These are phyloP conservation scores for Proteles cristata DNA, from an alignment of 2,113 vertebrate species.

Conservation along the genomic window DNA sequence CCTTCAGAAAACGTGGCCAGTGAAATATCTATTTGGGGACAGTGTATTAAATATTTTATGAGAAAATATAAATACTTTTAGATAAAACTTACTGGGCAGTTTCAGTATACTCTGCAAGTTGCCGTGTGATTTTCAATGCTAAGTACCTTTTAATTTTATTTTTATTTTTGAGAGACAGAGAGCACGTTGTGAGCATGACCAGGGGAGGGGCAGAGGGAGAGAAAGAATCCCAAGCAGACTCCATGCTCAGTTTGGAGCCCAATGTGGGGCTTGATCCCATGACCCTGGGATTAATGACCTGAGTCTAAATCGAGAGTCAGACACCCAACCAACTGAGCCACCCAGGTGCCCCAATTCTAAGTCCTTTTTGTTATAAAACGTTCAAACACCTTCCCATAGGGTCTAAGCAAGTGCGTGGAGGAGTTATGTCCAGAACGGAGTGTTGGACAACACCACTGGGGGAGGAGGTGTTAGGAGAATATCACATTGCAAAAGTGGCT, in stretches of 20 bases:
- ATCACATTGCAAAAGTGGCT: background rate
- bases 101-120: background rate
- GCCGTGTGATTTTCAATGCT: background rate
- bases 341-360: background rate
- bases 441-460: rapidly evolving
- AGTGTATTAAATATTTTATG: background rate
- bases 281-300: no score
- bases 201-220: no score
- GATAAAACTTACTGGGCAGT: background rate
- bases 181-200: no score
- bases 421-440: rapidly evolving
- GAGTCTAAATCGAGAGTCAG: no score
- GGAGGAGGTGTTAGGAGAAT: rapidly evolving
- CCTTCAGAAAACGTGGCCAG: background rate
- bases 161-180: no score
- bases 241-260: no score
- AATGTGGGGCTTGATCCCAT: no score
- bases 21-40: background rate
- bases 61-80: background rate
- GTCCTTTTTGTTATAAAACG: background rate
- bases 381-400: background rate
- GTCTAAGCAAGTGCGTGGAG: background rate
- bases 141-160: background rate
- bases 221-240: no score
- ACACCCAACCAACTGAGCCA: no score